A percentile compares a stretch with the other conserved stretches of the same genome.
Evolutionary conservation across 2,888 invertebrate species (phyloP).

Genomic region (Lacanobia oleracea): DNA sequence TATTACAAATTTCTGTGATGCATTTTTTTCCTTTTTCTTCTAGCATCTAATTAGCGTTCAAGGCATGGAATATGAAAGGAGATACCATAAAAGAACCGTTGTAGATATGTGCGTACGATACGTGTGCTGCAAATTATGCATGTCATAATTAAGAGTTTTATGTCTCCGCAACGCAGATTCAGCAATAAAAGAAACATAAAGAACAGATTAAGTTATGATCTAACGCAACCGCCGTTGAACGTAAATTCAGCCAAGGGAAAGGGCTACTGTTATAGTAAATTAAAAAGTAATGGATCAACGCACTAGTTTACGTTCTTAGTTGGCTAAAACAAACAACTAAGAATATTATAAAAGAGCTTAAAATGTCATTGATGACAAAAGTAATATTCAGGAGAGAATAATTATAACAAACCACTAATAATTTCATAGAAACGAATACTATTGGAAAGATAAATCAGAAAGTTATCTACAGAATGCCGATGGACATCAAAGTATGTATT

Average conservation of each 20-base stretch:
- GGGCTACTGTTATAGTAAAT: conserved; percentile 37
- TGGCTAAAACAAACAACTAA: not conserved
- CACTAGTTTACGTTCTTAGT: not conserved
- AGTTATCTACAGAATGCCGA: not conserved
- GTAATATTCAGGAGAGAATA: not conserved
- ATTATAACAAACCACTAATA: not conserved
- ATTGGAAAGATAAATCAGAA: not conserved
- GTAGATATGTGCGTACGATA: not conserved
- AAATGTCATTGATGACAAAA: not conserved
- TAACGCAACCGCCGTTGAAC: conserved; percentile 8
- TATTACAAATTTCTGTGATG: conserved; percentile 2
- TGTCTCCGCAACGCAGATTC: conserved; percentile 2
- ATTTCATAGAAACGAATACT: not conserved
- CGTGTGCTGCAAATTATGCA: conserved; percentile 6
- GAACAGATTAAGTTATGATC: conserved; percentile 16
- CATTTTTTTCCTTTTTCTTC: conserved; percentile 11
- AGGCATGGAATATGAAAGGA: conserved; percentile 26
- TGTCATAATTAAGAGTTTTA: conserved; percentile 20
- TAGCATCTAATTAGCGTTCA: conserved; percentile 8
- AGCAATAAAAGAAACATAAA: conserved; percentile 37
- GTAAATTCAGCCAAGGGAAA: conserved; percentile 31
- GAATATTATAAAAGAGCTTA: not conserved
- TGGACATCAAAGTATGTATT: conserved; percentile 7
- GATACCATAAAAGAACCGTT: not conserved
- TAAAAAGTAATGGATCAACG: conserved; percentile 17